phyloP scores from a whole-genome alignment of 2,797 vertebrate species.

The Myotis daubentonii region DNA sequence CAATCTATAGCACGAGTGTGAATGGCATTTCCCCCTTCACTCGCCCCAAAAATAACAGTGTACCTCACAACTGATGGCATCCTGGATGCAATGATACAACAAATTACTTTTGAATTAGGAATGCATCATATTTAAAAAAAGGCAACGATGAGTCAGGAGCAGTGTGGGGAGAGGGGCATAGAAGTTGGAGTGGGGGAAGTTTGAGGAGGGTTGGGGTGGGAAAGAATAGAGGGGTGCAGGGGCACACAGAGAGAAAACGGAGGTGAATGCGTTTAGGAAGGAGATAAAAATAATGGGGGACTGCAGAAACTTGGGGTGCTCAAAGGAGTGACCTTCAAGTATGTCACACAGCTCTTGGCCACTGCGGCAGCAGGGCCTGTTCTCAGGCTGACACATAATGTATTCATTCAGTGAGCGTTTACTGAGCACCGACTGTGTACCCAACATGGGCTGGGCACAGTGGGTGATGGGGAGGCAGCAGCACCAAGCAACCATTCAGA shows the following conservation, averaged over 20 bases:
- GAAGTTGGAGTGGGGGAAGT: not conserved
- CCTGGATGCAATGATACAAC: not conserved
- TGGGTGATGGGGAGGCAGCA: not conserved
- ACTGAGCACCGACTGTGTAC: not conserved
- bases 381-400: not conserved
- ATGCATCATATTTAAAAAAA: not conserved
- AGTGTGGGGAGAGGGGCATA: accelerated
- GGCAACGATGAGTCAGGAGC: not conserved
- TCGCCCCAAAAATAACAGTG: not conserved
- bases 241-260: not conserved
- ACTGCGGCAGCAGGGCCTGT: not conserved
- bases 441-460: not conserved
- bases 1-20: not conserved
- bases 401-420: not conserved
- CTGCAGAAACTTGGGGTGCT: not conserved
- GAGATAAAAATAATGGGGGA: not conserved
- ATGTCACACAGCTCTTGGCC: not conserved
- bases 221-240: not conserved
- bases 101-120: not conserved
- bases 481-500: not conserved
- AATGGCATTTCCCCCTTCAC: not conserved
- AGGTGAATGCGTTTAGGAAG: not conserved
- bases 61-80: not conserved
- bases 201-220: not conserved
- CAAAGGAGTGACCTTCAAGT: not conserved